Base-by-base conservation (phyloP, 2,797 vertebrate genomes). In the Masticophis lateralis region DNA sequence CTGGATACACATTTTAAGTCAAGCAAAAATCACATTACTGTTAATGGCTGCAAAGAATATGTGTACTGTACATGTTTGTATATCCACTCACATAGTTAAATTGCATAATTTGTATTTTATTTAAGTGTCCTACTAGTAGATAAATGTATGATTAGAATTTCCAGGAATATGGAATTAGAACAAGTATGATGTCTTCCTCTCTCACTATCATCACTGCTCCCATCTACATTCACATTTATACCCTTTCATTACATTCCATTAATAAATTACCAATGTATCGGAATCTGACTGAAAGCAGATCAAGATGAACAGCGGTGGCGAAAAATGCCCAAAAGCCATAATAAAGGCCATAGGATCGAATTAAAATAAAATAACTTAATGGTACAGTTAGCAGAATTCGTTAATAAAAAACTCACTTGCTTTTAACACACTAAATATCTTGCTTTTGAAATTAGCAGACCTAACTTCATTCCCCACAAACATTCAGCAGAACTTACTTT, bases 401-500 rank as follows among this genome's bases (percentile, higher is more conserved):
- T 83, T 47, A 83, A 83, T n/a, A 47, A 47, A 83, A 83, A 25
- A 25, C n/a, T 11, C 37, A 13, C 25, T 37, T 12, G 22, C 7
- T 88, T 32, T 69, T 88, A 57, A 51, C 16, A 18, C 25, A 90
- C 16, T 55, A 16, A 79, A 88, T 11, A 25, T 22, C 60, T 55
- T 53, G 9, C 20, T 47, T 56, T 51, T 63, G 43, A 3, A 91
- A 86, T 32, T 27, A n/a, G 32, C 28, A 55, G 37, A 10, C 13
- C 28, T 27, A 83, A 32, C 55, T 86, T 63, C 79, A 88, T 79
- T 90, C 25, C 56, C 6, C 59, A 74, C 63, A 22, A 89, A 53
- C 55, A 28, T 7, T 69, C 5, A 47, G 32, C 7, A 87, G 47
- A 12, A 94, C 98, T 96, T 96, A 99, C 99, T 98, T 98, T 94